A percentile compares a stretch with the other conserved stretches of the same genome.
Conservation (phyloP, 2,888 invertebrate species). For the Noctua janthina region DNA sequence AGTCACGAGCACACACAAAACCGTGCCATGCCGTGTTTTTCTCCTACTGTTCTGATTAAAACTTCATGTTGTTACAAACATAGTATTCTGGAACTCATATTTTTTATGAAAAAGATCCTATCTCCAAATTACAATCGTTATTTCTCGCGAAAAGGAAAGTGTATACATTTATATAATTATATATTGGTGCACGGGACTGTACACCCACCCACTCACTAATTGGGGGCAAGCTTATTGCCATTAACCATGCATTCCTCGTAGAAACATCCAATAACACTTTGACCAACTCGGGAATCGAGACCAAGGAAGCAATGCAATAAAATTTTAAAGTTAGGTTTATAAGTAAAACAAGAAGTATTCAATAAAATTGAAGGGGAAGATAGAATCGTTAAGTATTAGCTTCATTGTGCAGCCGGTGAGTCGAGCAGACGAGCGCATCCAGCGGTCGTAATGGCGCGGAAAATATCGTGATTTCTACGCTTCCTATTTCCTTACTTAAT, state of each 20-base stretch:
- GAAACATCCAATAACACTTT: not conserved
- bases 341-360: conserved; percentile 29
- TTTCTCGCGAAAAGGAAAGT: too few relatives aligned
- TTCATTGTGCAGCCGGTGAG: conserved; percentile 62
- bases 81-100: too few relatives aligned
- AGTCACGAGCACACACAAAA: too few relatives aligned
- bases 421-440: conserved; percentile 52
- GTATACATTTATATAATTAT: too few relatives aligned
- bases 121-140: too few relatives aligned
- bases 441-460: conserved; percentile 67
- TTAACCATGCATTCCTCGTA: not conserved
- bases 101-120: too few relatives aligned
- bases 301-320: not conserved
- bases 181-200: too few relatives aligned
- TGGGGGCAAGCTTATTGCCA: not conserved
- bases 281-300: not conserved
- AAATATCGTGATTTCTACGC: conserved; percentile 71
- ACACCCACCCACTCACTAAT: not conserved
- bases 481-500: conserved; percentile 50
- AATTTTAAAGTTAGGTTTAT: not conserved
- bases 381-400: conserved; percentile 66
- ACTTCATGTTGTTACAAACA: too few relatives aligned
- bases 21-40: too few relatives aligned
- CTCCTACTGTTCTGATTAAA: too few relatives aligned
- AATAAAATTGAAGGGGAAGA: conserved; percentile 38